Conservation (phyloP, 1,140 invertebrate genomes). For the Caenorhabditis brenneri region DNA sequence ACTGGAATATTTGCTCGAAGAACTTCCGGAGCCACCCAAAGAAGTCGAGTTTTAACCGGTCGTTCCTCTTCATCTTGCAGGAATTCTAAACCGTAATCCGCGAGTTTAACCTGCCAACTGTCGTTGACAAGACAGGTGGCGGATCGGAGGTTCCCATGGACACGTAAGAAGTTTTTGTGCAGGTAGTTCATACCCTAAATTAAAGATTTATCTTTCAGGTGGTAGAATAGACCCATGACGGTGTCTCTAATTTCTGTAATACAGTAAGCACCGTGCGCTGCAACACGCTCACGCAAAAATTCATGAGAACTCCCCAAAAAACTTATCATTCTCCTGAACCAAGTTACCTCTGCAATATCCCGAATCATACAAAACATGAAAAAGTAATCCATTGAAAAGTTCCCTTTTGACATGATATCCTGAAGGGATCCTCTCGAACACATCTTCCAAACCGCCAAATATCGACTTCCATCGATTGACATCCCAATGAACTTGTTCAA, state of each 20-base stretch:
- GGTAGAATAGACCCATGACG: background rate
- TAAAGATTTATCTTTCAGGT: background rate
- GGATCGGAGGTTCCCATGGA: constrained; percentile 59
- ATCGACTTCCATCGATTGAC: constrained; percentile 78
- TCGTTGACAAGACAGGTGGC: constrained; percentile 60
- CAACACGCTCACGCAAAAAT: no score
- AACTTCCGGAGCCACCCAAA: constrained; percentile 95
- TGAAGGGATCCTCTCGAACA: constrained; percentile 79
- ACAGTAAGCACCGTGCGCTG: no score
- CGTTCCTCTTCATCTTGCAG: constrained; percentile 35
- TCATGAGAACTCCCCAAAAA: no score
- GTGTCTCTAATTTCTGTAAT: no score
- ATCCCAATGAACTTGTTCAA: constrained; percentile 78
- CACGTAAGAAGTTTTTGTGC: constrained; percentile 50
- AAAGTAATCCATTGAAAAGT: constrained; percentile 92
- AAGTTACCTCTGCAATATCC: constrained; percentile 78
- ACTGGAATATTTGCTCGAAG: constrained; percentile 76
- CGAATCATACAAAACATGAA: constrained; percentile 76
- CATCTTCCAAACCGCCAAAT: constrained; percentile 81
- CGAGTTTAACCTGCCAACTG: constrained; percentile 63
- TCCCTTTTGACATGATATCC: constrained; percentile 85
- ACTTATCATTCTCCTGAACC: no score
- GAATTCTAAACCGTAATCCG: constrained; percentile 55
- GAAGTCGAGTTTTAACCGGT: constrained; percentile 74
- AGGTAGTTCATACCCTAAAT: constrained; percentile 50